Evolutionary conservation across 2,113 vertebrate genomes (phyloP).

Genomic region (Capreolus pygargus): DNA sequence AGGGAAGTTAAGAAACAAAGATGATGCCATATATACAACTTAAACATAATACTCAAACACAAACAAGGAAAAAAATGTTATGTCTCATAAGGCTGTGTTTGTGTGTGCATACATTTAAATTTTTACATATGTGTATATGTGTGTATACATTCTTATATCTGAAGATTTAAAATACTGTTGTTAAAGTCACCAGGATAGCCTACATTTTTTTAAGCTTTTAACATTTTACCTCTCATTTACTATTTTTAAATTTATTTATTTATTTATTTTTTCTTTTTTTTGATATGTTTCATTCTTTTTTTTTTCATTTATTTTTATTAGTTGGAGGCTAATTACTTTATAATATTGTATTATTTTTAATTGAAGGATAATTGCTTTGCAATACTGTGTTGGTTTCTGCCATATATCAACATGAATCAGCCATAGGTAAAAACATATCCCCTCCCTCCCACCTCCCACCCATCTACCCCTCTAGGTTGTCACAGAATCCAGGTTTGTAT

Average conservation of each 20-base stretch:
- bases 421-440: background rate
- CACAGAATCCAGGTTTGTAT: background rate
- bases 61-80: background rate
- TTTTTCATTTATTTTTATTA: too few relatives aligned
- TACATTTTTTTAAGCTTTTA: background rate
- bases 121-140: background rate
- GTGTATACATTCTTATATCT: background rate
- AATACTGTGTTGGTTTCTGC: background rate
- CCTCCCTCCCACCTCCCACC: background rate
- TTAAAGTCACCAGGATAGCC: background rate
- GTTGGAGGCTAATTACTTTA: too few relatives aligned
- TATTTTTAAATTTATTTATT: background rate
- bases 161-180: background rate
- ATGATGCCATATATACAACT: background rate
- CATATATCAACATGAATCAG: background rate
- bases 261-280: too few relatives aligned
- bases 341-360: background rate
- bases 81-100: background rate
- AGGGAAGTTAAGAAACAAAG: background rate
- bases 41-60: background rate
- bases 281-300: too few relatives aligned
- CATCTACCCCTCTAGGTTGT: background rate
- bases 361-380: background rate
- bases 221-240: background rate
- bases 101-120: background rate